Percentiles rank a stretch among this genome's conserved stretches.
Evolutionary conservation across 1,140 invertebrate species (phyloP).

Genomic region (Heliothis subflexa): DNA sequence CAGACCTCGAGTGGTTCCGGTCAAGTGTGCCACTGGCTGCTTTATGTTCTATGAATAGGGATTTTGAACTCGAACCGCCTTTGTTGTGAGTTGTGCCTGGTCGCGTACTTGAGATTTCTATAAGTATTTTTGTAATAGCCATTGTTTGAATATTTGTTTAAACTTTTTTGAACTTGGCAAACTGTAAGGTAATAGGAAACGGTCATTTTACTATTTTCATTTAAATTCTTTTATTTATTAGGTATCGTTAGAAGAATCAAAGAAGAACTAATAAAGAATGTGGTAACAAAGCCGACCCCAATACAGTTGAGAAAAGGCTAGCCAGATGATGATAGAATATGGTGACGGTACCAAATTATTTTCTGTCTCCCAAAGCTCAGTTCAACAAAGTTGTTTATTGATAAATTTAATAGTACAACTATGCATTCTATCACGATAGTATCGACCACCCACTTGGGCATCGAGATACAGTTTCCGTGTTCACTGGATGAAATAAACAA

Average conservation of each 20-base stretch:
- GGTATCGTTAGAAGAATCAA: no score
- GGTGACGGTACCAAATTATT: neutral
- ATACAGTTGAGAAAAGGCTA: no score
- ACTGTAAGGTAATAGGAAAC: no score
- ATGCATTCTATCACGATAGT: conserved; percentile 29
- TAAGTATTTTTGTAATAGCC: no score
- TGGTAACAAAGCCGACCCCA: no score
- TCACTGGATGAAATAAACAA: conserved; percentile 78
- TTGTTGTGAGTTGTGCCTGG: neutral
- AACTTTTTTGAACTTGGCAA: no score
- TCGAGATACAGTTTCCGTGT: conserved; percentile 60
- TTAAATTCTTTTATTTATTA: no score
- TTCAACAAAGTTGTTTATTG: conserved; percentile 8
- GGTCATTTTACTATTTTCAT: no score
- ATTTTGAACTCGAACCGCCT: neutral
- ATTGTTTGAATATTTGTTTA: no score
- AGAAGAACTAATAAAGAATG: no score
- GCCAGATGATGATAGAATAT: neutral
- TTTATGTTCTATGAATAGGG: conserved; percentile 31
- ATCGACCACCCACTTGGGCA: conserved; percentile 68
- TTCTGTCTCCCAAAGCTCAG: neutral
- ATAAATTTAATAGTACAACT: neutral
- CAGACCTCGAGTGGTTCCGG: conserved; percentile 71
- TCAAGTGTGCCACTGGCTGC: conserved; percentile 50
- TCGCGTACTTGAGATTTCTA: no score